Evolutionary conservation across 2,113 vertebrate species (phyloP), one percentile per base, ranked within the genome.

Genomic region (Nothobranchius furzeri): DNA sequence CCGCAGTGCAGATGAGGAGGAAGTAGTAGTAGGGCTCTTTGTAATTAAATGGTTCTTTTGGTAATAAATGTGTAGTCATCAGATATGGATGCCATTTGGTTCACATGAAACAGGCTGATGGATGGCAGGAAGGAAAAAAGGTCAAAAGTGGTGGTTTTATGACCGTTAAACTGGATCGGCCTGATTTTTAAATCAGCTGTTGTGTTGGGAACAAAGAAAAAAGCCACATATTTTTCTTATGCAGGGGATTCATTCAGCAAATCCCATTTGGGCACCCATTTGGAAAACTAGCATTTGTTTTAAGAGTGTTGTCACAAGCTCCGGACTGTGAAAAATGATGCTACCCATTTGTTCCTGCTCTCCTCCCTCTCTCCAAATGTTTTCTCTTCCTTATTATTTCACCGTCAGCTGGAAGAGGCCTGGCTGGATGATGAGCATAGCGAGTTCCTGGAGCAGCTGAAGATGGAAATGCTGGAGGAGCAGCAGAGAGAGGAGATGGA

Each of bases 351-450:
- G 9, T 20, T 24, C 10, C 72, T 11, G 53, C 48, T 15, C 8
- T 14, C 17, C 7, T 50, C 5, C 55, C 24, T 42, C 11, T 49
- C 15, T 25, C 8, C 24, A 6, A 57, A 47, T 75, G 54, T 15
- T 56, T 50, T 17, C 20, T 20, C 20, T 20, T 20, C 25, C 6
- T 40, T 75, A 17, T 47, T 74, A 63, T 40, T 6, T 40, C 37
- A 40, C 37, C 37, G 3, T 40, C 54, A 99, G 97, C 87, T 99
- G 93, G 96, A 98, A 81, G 97, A 98, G 86, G 94, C 94, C 77
- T 98, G 97, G 97, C 90, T 98, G 87, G 96, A 98, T 88, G 96
- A 99, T 91, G 97, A 99, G 88, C 96, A 97, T 85, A 96, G 94
- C 60, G 96, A 96, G 89, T 97, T 96, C 92, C 93, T 99, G 82